These are phyloP conservation scores for Lycodopsis pacificus DNA, from an alignment of 2,797 vertebrate genomes.

Conservation along the genomic window DNA sequence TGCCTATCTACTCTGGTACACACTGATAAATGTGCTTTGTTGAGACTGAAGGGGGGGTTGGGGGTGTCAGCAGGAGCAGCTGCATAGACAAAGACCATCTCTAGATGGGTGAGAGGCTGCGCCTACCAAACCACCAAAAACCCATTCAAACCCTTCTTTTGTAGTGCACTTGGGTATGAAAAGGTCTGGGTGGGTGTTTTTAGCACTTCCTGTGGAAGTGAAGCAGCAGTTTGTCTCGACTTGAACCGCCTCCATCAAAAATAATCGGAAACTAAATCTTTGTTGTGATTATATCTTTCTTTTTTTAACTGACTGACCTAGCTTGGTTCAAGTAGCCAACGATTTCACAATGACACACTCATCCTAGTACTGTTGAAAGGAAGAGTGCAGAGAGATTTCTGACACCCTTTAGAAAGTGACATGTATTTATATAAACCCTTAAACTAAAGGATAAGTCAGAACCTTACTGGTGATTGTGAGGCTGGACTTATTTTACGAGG, in stretches of 20 bases:
- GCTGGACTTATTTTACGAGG: not conserved
- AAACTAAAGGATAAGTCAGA: too few species aligned
- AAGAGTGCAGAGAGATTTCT: not conserved
- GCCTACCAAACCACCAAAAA: constrained; percentile 2
- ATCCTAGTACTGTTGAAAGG: not conserved
- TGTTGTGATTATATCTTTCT: not conserved
- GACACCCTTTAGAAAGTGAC: not conserved
- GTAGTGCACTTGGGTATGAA: not conserved
- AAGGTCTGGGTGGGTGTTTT: not conserved
- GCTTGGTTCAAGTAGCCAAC: not conserved
- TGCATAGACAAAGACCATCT: constrained; percentile 70
- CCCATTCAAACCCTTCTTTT: not conserved
- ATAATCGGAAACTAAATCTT: not conserved
- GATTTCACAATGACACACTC: not conserved
- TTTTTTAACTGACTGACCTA: not conserved
- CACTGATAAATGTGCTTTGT: constrained; percentile 69
- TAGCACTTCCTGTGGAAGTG: not conserved
- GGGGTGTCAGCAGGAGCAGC: constrained; percentile 53
- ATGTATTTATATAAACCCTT: not conserved
- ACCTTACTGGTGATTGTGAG: not conserved
- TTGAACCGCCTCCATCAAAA: not conserved
- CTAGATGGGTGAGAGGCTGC: constrained; percentile 21
- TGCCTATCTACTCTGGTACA: constrained; percentile 38
- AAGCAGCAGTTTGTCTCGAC: not conserved
- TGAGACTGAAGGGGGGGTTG: constrained; percentile 42